Percentiles rank a stretch among this genome's conserved stretches.
These are phyloP conservation scores for Spizaetus ornatus DNA, from an alignment of 2,113 vertebrate species.

Conservation along the genomic window DNA sequence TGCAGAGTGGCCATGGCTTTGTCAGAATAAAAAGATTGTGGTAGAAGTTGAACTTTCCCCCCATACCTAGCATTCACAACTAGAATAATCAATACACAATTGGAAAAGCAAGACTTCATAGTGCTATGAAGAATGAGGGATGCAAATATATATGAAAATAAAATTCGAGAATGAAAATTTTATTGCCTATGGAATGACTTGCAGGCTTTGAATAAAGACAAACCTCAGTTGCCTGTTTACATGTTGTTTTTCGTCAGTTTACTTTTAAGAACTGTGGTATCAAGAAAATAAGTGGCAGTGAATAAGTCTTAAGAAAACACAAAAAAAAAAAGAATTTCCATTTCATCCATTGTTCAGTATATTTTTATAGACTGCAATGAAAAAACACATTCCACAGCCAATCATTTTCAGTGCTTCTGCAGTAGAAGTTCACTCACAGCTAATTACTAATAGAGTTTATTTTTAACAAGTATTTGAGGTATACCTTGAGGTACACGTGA, in stretches of 20 bases:
- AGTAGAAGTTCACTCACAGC: background rate
- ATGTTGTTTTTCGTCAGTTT: background rate
- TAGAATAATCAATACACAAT: background rate
- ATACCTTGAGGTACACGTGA: background rate
- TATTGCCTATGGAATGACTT: background rate
- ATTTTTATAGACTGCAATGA: background rate
- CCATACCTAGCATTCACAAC: background rate
- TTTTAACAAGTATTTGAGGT: background rate
- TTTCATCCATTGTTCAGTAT: background rate
- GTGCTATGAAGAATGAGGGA: background rate
- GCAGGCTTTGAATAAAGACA: background rate
- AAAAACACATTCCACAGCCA: background rate
- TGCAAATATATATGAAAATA: background rate
- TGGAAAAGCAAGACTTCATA: background rate
- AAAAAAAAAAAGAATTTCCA: background rate
- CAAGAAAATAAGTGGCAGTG: background rate
- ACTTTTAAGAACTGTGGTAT: background rate
- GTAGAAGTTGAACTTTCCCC: background rate
- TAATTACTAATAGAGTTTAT: background rate
- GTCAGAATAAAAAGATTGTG: fast-evolving
- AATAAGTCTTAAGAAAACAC: background rate
- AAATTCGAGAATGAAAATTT: background rate
- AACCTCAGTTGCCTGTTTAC: background rate
- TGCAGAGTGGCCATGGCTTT: background rate
- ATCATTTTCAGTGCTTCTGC: background rate